Evolutionary conservation across 2,113 vertebrate species (phyloP), one percentile per base, ranked within the genome.

Genomic region (Parotia lawesii): DNA sequence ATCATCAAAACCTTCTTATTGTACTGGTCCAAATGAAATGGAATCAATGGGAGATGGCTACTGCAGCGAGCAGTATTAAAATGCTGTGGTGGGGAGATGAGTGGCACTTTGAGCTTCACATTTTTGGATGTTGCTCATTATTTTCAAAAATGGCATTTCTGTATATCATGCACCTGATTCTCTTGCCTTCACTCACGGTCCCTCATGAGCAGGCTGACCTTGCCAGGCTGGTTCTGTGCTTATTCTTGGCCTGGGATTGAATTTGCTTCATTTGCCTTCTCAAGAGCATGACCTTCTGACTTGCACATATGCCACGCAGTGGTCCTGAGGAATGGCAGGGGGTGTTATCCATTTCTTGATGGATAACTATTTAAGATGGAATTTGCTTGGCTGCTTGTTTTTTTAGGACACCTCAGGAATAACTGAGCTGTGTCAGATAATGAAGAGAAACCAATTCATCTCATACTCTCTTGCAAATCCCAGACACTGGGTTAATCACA

Each of bases 391-490:
- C 62, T 56, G 27, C 16, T 13, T 75, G 11, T 5, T 82, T 72
- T 75, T 85, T 60, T 31, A 77, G 85, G 72, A 78, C 72, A 88
- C 53, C 64, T 93, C 50, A 70, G 65, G 50, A 92, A 69, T 78
- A 78, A 37, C 57, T 25, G 61, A 94, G 45, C 79, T 40, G 67
- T 90, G 90, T 56, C 79, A 83, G 79, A 57, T 93, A 94, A 95
- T 88, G 87, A 95, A 93, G 87, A 96, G 85, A 94, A 95, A 64
- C 31, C 79, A 88, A 93, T 95, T 91, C 5, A 95, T 95, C 91
- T 95, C 79, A 38, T 79, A 40, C 56, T 88, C 37, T 84, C 44
- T 80, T 95, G 79, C 75, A 93, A 95, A 94, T 61, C 85, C 93
- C 96, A 97, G 93, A 80, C 85, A 79, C 82, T 38, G 79, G 40